A percentile compares a stretch with the other conserved stretches of the same genome.
Conservation (phyloP, 1,140 invertebrate genomes). For the Calliphora vicina region DNA sequence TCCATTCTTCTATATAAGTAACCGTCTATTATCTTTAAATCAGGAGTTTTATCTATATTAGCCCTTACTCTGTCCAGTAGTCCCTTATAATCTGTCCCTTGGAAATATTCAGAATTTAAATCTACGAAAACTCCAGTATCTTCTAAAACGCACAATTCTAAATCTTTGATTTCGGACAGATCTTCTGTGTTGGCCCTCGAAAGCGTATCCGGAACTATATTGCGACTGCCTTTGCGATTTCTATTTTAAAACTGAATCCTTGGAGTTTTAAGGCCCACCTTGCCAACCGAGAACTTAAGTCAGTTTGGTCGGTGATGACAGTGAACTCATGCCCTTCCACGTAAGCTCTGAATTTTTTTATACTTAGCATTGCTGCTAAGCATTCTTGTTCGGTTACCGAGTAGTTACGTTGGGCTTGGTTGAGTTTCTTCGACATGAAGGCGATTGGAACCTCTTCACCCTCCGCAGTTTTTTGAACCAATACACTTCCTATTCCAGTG, state of each 20-base stretch:
- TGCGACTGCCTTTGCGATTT: constrained; percentile 13
- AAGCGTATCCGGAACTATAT: constrained; percentile 2
- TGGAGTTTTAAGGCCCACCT: constrained; percentile 30
- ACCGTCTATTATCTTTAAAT: background rate
- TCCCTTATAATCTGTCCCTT: background rate
- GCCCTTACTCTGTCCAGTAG: background rate
- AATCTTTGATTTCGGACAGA: background rate
- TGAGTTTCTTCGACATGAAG: constrained; percentile 56
- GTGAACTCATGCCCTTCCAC: constrained; percentile 23
- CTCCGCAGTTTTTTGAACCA: constrained; percentile 50
- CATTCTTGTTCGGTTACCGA: constrained; percentile 37
- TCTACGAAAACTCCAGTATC: background rate
- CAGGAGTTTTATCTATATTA: background rate
- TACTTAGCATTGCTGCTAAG: constrained; percentile 14
- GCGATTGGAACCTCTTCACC: constrained; percentile 46
- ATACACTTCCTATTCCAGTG: too few species aligned
- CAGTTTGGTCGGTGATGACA: constrained; percentile 38
- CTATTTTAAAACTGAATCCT: constrained; percentile 11
- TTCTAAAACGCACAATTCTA: background rate
- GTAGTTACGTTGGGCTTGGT: constrained; percentile 38
- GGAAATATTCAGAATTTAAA: background rate
- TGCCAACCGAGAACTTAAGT: constrained; percentile 41
- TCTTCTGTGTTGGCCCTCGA: background rate
- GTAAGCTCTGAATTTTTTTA: constrained; percentile 35
- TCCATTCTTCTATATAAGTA: background rate